Conservation (phyloP, 2,797 vertebrate species). For the Coregonus suidteri region DNA sequence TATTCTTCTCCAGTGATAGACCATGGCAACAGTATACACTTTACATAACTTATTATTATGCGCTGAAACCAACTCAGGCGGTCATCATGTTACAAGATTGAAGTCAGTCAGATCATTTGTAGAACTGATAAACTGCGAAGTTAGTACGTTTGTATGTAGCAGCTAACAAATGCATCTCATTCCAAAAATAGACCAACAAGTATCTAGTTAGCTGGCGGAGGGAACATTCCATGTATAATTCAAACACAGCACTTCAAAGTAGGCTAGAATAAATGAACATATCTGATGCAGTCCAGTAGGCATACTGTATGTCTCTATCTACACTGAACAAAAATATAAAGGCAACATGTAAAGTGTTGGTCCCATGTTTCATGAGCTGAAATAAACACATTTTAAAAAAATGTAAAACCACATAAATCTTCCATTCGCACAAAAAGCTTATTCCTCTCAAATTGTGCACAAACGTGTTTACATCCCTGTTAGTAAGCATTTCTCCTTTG, state of each 20-base stretch:
- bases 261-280: slow-evolving; percentile 10
- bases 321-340: too few species aligned
- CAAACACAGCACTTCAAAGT: slow-evolving; percentile 6
- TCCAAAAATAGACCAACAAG: slow-evolving; percentile 11
- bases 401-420: too few species aligned
- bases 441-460: too few species aligned
- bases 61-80: not conserved
- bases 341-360: too few species aligned
- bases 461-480: too few species aligned
- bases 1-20: not conserved
- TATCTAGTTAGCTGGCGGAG: not conserved
- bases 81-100: not conserved
- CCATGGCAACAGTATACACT: not conserved
- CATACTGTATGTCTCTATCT: too few species aligned
- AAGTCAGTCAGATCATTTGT: not conserved
- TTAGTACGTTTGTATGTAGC: not conserved
- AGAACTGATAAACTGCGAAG: not conserved
- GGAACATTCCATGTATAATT: slow-evolving; percentile 20
- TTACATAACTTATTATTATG: not conserved
- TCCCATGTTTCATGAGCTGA: too few species aligned
- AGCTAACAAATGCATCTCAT: not conserved
- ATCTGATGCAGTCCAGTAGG: not conserved
- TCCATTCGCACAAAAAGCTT: too few species aligned
- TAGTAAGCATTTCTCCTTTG: too few species aligned
- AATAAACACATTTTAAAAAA: too few species aligned